These are phyloP conservation scores for Premnoplex brunnescens DNA, from an alignment of 2,797 vertebrate genomes.

Conservation along the genomic window DNA sequence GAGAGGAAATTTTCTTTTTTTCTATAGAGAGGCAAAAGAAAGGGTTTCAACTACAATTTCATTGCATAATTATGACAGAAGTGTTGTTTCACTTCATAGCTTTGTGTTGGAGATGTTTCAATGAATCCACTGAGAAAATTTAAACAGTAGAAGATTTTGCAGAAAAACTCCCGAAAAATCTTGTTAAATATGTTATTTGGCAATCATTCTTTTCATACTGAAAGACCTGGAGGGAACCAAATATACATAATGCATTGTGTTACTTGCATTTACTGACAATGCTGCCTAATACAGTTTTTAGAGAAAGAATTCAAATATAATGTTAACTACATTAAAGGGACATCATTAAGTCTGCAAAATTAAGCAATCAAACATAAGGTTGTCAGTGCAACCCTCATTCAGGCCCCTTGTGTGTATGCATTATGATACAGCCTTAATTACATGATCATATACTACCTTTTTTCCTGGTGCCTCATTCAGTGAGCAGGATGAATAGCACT, in stretches of 20 bases:
- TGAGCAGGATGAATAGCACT: not conserved
- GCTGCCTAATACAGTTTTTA: not conserved
- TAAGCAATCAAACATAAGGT: not conserved
- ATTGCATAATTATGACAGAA: slow-evolving; percentile 9
- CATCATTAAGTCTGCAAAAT: slow-evolving; percentile 18
- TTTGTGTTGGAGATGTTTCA: slow-evolving; percentile 10
- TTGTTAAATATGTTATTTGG: slow-evolving; percentile 31
- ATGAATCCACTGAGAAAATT: not conserved
- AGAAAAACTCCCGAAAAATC: not conserved
- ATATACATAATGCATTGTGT: not conserved
- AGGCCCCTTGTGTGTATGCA: not conserved
- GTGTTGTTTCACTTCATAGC: slow-evolving; percentile 28
- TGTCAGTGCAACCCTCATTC: slow-evolving; percentile 8
- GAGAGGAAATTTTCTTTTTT: not conserved
- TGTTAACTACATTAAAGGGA: slow-evolving; percentile 14
- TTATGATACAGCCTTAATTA: slow-evolving; percentile 39
- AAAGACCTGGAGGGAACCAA: not conserved
- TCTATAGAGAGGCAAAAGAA: not conserved
- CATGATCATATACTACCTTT: not conserved
- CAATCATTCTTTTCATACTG: not conserved
- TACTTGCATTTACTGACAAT: slow-evolving; percentile 10
- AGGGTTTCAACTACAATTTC: not conserved
- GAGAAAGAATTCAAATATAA: not conserved
- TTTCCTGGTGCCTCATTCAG: not conserved
- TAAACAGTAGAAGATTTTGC: not conserved